Base-by-base conservation (phyloP, 2,797 vertebrate species). In the Sylvilagus floridanus region DNA sequence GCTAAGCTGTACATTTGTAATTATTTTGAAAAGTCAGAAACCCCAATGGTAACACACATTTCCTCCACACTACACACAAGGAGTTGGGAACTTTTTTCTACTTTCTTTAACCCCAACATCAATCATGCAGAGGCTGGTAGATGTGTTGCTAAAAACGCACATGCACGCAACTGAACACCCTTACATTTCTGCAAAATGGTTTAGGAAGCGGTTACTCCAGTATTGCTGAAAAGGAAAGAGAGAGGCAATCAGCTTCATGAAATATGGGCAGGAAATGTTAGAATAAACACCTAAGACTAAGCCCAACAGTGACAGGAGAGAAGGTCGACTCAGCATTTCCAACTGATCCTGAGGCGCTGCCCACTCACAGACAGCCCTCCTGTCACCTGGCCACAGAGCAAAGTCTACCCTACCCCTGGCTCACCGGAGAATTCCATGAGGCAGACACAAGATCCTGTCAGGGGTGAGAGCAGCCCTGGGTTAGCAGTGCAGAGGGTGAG, bases 201-300 rank as follows among this genome's bases (percentile, higher is more conserved):
- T 98, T 98, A 98, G 98, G 98, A 98, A 98, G 98, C 97, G 98
- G 98, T 99, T 99, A 99, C 98, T 99, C 98, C 98, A 98, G 98
- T 98, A 98, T 98, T 98, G 98, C 98, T 99, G 98, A 98, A 98
- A 99, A 99, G 98, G 98, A 98, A 98, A 97, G 95, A 98, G 91
- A 98, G 97, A 98, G 98, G 97, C 98, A 96, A 76, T 98, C 98
- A 98, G 97, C 95, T 98, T 98, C 96, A 97, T 97, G 87, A 87
- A 95, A 93, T 28, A 84, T 0, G 62, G 86, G 65, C 42, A 93
- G 71, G 84, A 97, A 97, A 97, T 84, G 97, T 92, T 95, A 97
- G 97, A 96, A 72, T 54, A 97, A 96, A 72, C 63, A 98, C 96
- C 97, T 97, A 97, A 97, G 97, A 96, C 93, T 90, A 71, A 96